Evolutionary conservation across 2,888 invertebrate genomes (phyloP).

Genomic region (Nipponacmea schrenckii): DNA sequence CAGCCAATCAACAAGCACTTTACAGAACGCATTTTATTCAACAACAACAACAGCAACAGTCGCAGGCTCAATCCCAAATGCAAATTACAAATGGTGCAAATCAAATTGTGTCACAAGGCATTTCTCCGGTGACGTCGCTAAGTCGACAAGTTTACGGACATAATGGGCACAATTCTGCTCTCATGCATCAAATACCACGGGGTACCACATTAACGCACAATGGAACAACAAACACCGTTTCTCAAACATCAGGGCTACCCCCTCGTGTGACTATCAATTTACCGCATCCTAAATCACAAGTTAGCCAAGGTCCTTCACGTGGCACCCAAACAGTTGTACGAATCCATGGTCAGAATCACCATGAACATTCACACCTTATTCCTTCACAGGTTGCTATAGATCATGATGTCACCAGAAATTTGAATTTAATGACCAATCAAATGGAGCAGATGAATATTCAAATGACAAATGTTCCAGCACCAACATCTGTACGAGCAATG

Average conservation of each 20-base stretch:
- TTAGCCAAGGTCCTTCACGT: constrained; percentile 20
- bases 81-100: not conserved
- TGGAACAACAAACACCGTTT: not conserved
- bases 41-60: constrained; percentile 9
- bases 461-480: constrained; percentile 13
- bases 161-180: not conserved
- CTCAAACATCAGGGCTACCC: not conserved
- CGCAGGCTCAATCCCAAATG: constrained; percentile 10
- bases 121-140: not conserved
- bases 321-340: constrained; percentile 26
- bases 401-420: not conserved
- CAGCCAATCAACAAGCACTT: constrained; percentile 68
- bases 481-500: constrained; percentile 74
- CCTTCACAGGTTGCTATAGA: not conserved
- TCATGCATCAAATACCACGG: not conserved
- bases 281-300: not conserved
- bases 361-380: constrained; percentile 25
- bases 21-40: constrained; percentile 12
- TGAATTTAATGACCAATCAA: not conserved
- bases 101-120: not conserved
- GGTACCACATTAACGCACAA: not conserved
- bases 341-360: constrained; percentile 27
- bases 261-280: not conserved
- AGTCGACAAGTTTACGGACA: not conserved
- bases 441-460: constrained; percentile 29